These are phyloP conservation scores for Pipistrellus pipistrellus DNA, from an alignment of 2,797 vertebrate genomes.

Conservation along the genomic window DNA sequence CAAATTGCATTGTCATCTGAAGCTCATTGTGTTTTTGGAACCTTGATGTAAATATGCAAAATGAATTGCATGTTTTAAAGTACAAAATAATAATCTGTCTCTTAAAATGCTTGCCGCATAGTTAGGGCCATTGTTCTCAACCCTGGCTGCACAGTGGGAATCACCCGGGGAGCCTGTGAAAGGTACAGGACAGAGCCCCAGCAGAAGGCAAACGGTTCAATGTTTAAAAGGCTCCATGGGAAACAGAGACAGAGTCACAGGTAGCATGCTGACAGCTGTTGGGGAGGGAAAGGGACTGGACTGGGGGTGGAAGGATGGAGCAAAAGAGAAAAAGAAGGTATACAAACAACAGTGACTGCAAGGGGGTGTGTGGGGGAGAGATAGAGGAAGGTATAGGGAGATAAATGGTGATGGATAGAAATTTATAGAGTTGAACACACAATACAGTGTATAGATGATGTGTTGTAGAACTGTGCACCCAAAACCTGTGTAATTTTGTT, in stretches of 20 bases:
- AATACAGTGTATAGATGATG: neutral
- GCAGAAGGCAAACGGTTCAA: neutral
- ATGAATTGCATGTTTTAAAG: neutral
- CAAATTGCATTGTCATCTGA: neutral
- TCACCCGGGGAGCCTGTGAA: neutral
- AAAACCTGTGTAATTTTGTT: neutral
- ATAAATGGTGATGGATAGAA: neutral
- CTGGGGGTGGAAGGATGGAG: neutral
- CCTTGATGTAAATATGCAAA: neutral
- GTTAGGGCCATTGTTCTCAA: neutral
- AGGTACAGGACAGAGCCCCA: neutral
- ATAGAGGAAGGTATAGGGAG: neutral
- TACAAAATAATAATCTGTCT: slow-evolving; percentile 2
- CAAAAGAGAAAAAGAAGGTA: neutral
- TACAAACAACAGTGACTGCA: no score
- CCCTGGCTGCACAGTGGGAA: neutral
- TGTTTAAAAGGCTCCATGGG: neutral
- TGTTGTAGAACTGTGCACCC: neutral
- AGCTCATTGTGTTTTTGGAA: neutral
- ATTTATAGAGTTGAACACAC: neutral
- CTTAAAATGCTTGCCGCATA: neutral
- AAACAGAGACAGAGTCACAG: neutral
- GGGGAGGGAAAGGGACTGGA: no score
- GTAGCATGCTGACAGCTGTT: neutral
- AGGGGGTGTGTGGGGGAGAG: neutral